A percentile compares a stretch with the other conserved stretches of the same genome.
Conservation (phyloP, 2,888 invertebrate species). For the Lepidochitona cinerea region DNA sequence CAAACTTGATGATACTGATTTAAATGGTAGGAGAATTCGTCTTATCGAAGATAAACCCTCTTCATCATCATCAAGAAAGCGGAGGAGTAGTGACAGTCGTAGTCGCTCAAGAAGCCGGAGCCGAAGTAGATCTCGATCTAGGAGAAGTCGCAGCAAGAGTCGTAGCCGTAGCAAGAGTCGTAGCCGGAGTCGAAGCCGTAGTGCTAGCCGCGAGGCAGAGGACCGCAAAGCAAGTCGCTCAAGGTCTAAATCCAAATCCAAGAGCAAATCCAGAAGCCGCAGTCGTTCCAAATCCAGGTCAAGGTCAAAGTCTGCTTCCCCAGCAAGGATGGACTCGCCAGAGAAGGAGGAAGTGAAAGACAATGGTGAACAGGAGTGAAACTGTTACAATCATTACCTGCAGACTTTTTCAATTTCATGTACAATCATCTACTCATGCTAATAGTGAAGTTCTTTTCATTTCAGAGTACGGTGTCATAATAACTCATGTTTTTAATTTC, state of each 20-base stretch:
- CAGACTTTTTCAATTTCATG: too few species aligned
- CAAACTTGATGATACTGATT: constrained; percentile 95
- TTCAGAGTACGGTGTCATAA: too few species aligned
- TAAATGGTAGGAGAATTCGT: constrained; percentile 94
- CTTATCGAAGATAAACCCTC: constrained; percentile 85
- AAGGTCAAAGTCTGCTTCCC: neutral
- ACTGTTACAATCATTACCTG: too few species aligned
- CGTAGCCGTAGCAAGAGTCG: neutral
- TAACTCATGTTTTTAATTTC: too few species aligned
- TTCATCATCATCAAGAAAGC: too few species aligned
- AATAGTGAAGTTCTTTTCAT: too few species aligned
- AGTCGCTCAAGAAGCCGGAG: neutral
- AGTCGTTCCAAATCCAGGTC: constrained; percentile 7
- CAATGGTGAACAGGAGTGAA: neutral
- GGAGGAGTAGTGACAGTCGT: constrained; percentile 53
- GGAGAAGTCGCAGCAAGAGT: neutral
- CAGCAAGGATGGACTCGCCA: neutral
- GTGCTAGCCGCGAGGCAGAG: constrained; percentile 10
- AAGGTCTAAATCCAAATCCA: constrained; percentile 9
- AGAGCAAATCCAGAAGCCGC: constrained; percentile 15
- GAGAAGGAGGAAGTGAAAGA: neutral
- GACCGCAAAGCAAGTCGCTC: constrained; percentile 16
- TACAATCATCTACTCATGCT: too few species aligned
- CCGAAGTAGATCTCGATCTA: neutral
- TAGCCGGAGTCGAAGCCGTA: constrained; percentile 6